Evolutionary conservation across 2,888 invertebrate genomes (phyloP), one percentile per base, ranked within the genome.

Genomic region (Petrolisthes cinctipes): DNA sequence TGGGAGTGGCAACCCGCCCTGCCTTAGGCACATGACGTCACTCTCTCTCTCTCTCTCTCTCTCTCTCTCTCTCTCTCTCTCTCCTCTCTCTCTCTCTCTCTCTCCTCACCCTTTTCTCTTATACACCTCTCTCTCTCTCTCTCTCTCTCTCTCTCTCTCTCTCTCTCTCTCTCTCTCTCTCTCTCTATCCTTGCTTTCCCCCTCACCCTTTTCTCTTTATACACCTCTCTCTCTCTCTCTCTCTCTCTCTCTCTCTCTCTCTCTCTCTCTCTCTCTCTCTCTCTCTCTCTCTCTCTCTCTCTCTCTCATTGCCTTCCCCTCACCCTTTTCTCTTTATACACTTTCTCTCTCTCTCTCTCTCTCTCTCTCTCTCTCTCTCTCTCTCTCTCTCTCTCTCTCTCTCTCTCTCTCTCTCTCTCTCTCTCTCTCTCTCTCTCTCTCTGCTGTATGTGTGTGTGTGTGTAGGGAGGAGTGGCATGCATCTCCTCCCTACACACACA

Each of bases 1-100:
- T 66, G 61, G 51, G 81, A n/a, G 11, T n/a, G 53, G 53, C 7
- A 7, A 61, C 61, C 61, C 14, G 61, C 14, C 61, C 61, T 14
- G 61, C 61, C 61, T 61, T 6, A 61, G 61, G 61, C 61, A 61
- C 61, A 6, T 61, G 61, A 61, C 61, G 61, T 61, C 61, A 61
- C 80, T 80, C 80, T 80, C 80, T 80, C 80, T 80, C 80, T 80
- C 80, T 80, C 80, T 80, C 80, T 80, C 80, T 71, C 71, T 71
- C 71, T 71, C 71, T 71, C 71, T 71, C 71, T 71, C 71, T 71
- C 71, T 71, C 80, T 80, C 80, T 80, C 80, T 80, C 54, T 71
- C n/a, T 61, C n/a, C 9, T 71, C 71, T 71, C 71, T 71, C n/a
- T 17, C n/a, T 71, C n/a, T 6, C n/a, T 17, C 71, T 71, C 71